Evolutionary conservation across 2,113 vertebrate species (phyloP), one percentile per base, ranked within the genome.

Genomic region (Callipepla squamata): DNA sequence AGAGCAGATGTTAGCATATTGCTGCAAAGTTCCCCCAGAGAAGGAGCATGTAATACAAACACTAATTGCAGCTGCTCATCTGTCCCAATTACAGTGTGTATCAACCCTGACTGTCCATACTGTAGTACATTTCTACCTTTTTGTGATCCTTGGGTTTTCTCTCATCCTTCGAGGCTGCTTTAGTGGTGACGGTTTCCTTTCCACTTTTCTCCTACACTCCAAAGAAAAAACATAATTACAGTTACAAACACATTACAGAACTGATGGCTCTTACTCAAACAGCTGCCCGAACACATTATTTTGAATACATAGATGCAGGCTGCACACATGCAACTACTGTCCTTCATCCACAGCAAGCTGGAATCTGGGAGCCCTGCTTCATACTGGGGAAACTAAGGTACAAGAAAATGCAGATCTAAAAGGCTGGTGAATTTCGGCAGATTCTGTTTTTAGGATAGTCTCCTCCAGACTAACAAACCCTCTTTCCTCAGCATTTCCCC

Each of bases 141-240:
- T 97, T 82, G 21, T 97, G 51, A 16, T 97, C 94, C 89, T 97
- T 94, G 59, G 86, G 53, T 82, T 97, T 97, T 67, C 89, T 94
- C 73, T 88, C 96, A 2, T 93, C 92, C 83, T 97, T 97, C 20
- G 94, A 36, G 76, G 67, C 21, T n/a, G 94, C 38, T 88, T 94
- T 97, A 26, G 93, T 86, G 69, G 72, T 90, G 66, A 90, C 44
- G 32, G 89, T 26, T 44, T 86, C 80, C 90, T 97, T 97, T 76
- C 96, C 93, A 26, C 68, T 90, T 96, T 97, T 97, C 81, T 97
- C 96, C 98, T 98, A 94, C 84, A 96, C 82, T 92, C 96, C 91
- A 96, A 34, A 79, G 59, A 84, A 69, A 90, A 83, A 92, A 40
- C 32, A 23, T 3, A 77, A 48, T 94, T 85, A 83, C 91, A 92